These are phyloP conservation scores for Oxytorus armatus DNA, from an alignment of 2,888 invertebrate genomes.

Conservation along the genomic window DNA sequence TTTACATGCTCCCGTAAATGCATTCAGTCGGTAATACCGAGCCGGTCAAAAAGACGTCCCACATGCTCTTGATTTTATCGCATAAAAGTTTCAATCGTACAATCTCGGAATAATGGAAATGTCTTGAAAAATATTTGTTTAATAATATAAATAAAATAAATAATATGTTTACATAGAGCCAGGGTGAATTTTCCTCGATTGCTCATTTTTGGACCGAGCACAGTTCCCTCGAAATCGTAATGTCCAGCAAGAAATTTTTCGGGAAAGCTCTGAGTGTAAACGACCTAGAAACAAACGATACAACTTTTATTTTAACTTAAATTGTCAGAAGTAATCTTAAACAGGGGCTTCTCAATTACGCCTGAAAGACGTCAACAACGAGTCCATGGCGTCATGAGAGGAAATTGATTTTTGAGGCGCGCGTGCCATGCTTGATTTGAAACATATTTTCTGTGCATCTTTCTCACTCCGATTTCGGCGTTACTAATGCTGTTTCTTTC, in stretches of 20 bases:
- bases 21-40: too few relatives aligned
- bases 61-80: too few relatives aligned
- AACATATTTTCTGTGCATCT: too few relatives aligned
- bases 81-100: too few relatives aligned
- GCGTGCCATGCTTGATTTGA: too few relatives aligned
- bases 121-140: too few relatives aligned
- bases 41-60: too few relatives aligned
- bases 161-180: slow-evolving; percentile 86
- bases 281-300: slow-evolving; percentile 83
- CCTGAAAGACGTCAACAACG: slow-evolving; percentile 32
- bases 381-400: slow-evolving; percentile 20
- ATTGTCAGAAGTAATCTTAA: not conserved
- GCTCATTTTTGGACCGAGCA: slow-evolving; percentile 87
- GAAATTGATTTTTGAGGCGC: slow-evolving; percentile 5
- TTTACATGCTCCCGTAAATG: too few relatives aligned
- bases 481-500: too few relatives aligned
- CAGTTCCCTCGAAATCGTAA: slow-evolving; percentile 88
- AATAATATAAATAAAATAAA: not conserved
- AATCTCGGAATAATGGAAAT: too few relatives aligned
- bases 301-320: not conserved
- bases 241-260: slow-evolving; percentile 90
- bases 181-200: slow-evolving; percentile 91
- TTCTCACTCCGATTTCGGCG: too few relatives aligned
- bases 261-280: slow-evolving; percentile 93
- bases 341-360: slow-evolving; percentile 8